These are phyloP conservation scores for Lates calcarifer DNA, from an alignment of 2,113 vertebrate species.

Conservation along the genomic window DNA sequence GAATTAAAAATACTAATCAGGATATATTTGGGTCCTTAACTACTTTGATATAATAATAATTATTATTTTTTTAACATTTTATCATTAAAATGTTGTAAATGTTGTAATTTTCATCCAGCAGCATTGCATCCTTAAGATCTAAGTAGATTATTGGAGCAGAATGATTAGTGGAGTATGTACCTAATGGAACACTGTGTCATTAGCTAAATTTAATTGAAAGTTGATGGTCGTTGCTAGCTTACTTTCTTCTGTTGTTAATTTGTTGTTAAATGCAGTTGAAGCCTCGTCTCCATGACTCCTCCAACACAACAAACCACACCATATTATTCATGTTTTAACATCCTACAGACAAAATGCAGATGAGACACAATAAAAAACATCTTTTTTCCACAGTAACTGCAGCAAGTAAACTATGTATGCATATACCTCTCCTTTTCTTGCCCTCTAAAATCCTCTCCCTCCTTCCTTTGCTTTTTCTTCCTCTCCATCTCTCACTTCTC, in stretches of 20 bases:
- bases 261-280: neutral
- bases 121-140: too few species aligned
- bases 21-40: neutral
- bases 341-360: neutral
- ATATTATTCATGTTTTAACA: neutral
- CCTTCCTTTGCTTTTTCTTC: neutral
- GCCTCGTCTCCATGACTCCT: neutral
- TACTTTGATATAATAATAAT: neutral
- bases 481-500: neutral
- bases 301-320: neutral
- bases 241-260: too few species aligned
- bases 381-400: neutral
- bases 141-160: neutral
- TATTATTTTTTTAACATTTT: too few species aligned
- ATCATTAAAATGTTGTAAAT: too few species aligned
- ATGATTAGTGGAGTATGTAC: neutral
- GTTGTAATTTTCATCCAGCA: too few species aligned
- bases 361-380: neutral
- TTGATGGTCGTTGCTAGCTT: neutral
- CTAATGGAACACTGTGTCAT: neutral
- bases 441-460: neutral
- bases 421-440: neutral
- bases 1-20: neutral
- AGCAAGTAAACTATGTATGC: conserved; percentile 28
- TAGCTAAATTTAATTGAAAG: neutral